Evolutionary conservation across 2,797 vertebrate genomes (phyloP).

Genomic region (Orientallactaga sibirica): DNA sequence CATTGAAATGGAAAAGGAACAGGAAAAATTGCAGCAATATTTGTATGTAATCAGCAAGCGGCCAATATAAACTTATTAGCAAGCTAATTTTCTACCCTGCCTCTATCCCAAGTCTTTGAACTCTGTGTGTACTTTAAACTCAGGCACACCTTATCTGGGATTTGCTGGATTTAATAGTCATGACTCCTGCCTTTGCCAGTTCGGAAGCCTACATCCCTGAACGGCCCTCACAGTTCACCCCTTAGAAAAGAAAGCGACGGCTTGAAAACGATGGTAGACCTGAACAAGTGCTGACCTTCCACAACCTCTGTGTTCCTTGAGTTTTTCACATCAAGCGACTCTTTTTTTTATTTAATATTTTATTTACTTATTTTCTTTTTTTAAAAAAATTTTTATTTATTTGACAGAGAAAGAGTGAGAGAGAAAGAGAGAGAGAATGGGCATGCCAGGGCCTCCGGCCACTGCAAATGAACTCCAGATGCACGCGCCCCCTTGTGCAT

Average conservation of each 20-base stretch:
- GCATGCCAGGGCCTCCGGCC: no score
- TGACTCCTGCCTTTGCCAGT: neutral
- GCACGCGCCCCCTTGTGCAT: no score
- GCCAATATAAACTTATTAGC: neutral
- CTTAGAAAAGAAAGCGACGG: neutral
- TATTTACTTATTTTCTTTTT: no score
- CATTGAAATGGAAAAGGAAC: neutral
- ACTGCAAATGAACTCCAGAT: no score
- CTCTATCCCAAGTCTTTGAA: neutral
- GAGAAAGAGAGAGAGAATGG: no score
- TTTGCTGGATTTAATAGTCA: neutral
- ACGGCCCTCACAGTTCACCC: neutral
- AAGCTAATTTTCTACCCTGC: neutral
- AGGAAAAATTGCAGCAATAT: constrained; percentile 20
- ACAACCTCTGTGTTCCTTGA: neutral
- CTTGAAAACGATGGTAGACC: neutral
- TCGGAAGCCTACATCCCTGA: neutral
- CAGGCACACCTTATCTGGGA: neutral
- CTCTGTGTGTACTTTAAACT: neutral
- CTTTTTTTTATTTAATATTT: no score
- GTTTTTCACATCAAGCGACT: neutral
- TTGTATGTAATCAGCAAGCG: constrained; percentile 12
- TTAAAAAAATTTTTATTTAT: no score
- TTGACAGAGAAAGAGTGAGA: no score
- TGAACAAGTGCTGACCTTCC: neutral